Evolutionary conservation across 1,140 invertebrate species (phyloP).

Genomic region (Lethocerus indicus): DNA sequence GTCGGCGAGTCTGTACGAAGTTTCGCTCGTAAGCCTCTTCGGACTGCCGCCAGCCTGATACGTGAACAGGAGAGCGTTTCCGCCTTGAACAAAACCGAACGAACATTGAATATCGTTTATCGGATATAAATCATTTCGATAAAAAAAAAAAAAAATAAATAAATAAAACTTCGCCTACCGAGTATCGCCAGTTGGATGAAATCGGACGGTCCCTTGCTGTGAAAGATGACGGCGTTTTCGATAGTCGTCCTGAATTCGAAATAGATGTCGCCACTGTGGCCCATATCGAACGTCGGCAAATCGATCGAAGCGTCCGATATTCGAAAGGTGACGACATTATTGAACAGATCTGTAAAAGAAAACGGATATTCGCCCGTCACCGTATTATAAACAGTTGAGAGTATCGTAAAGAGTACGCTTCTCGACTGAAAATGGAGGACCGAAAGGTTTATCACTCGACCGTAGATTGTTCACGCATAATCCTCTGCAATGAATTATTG

Average conservation of each 20-base stretch:
- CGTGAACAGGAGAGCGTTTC: slow-evolving; percentile 78
- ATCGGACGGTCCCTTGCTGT: slow-evolving; percentile 73
- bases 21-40: slow-evolving; percentile 64
- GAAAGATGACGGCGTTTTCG: slow-evolving; percentile 75
- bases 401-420: too few relatives aligned
- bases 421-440: too few relatives aligned
- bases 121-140: neutral
- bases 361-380: too few relatives aligned
- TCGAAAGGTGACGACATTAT: slow-evolving; percentile 89
- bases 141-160: neutral
- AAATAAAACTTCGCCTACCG: slow-evolving; percentile 18
- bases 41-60: slow-evolving; percentile 82
- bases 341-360: slow-evolving; percentile 57
- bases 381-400: too few relatives aligned
- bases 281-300: slow-evolving; percentile 77
- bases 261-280: slow-evolving; percentile 89
- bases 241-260: slow-evolving; percentile 91
- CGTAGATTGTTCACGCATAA: too few relatives aligned
- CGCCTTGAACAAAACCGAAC: slow-evolving; percentile 37
- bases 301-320: slow-evolving; percentile 76
- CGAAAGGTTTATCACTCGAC: too few relatives aligned
- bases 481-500: too few relatives aligned
- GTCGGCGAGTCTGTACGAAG: slow-evolving; percentile 67
- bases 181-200: slow-evolving; percentile 64
- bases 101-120: neutral